phyloP scores from a whole-genome alignment of 2,113 vertebrate genomes.

The pig (Sus scrofa) region DNA sequence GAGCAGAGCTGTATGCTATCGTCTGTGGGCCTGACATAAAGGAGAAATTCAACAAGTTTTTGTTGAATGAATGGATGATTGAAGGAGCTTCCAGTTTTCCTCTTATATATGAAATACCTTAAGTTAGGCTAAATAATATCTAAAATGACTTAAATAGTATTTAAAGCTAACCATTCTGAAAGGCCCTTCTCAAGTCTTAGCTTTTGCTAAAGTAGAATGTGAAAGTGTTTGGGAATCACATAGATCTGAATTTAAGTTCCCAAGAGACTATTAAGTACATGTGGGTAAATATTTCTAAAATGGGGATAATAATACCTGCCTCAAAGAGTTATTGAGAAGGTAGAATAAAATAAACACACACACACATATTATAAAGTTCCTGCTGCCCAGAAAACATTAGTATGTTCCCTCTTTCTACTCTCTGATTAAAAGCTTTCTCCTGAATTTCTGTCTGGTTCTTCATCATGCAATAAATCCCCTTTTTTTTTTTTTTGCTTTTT shows the following conservation, averaged over 20 bases:
- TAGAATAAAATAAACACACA: not conserved
- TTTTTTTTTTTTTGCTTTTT: too few relatives aligned
- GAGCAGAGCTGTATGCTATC: not conserved
- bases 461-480: not conserved
- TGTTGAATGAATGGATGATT: not conserved
- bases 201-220: not conserved
- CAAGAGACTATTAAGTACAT: not conserved
- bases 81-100: not conserved
- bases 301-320: not conserved
- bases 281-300: slow-evolving; percentile 1
- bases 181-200: not conserved
- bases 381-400: not conserved
- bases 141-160: not conserved
- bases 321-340: not conserved
- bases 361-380: not conserved
- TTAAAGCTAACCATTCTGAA: not conserved
- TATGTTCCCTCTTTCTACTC: not conserved
- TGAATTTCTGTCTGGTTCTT: not conserved
- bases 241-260: not conserved
- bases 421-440: not conserved
- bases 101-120: not conserved
- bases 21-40: not conserved
- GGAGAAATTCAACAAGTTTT: not conserved
- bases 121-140: not conserved
- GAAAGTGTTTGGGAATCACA: slow-evolving; percentile 6